These are phyloP conservation scores for Microctonus brassicae DNA, from an alignment of 2,888 invertebrate genomes.

Conservation along the genomic window DNA sequence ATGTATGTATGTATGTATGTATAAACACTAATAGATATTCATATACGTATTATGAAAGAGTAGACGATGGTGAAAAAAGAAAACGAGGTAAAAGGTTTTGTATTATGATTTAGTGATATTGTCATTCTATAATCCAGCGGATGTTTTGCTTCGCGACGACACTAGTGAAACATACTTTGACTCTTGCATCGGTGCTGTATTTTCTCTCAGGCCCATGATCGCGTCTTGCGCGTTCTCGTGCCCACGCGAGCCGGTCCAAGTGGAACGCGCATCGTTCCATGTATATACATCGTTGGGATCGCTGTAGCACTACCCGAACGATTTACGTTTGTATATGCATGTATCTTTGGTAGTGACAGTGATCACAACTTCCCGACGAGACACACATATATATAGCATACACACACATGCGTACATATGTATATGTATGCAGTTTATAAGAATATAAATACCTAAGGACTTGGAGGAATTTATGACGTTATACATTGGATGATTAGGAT, in stretches of 20 bases:
- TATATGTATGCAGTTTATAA: background rate
- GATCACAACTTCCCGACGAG: slow-evolving; percentile 14
- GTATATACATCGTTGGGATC: slow-evolving; percentile 36
- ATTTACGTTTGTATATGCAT: slow-evolving; percentile 39
- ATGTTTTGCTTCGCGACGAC: slow-evolving; percentile 30
- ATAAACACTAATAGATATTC: too few species aligned
- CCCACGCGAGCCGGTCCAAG: slow-evolving; percentile 33
- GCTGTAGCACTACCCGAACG: slow-evolving; percentile 38
- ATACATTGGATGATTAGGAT: slow-evolving; percentile 12
- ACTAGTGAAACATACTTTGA: slow-evolving; percentile 25
- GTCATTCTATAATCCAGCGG: slow-evolving; percentile 32
- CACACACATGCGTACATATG: background rate
- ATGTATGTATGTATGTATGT: too few species aligned
- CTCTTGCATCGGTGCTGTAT: slow-evolving; percentile 12
- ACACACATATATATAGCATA: background rate
- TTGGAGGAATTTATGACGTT: background rate
- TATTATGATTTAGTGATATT: slow-evolving; percentile 54
- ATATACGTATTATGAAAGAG: background rate
- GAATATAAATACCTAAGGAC: background rate
- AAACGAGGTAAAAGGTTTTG: slow-evolving; percentile 37
- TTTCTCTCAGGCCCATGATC: background rate
- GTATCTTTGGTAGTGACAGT: slow-evolving; percentile 14
- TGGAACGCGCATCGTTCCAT: slow-evolving; percentile 41
- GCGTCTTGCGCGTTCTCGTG: slow-evolving; percentile 26
- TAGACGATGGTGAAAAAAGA: slow-evolving; percentile 29